A percentile compares a stretch with the other conserved stretches of the same genome.
These are phyloP conservation scores for Lipophrys pholis DNA, from an alignment of 2,113 vertebrate species.

Conservation along the genomic window DNA sequence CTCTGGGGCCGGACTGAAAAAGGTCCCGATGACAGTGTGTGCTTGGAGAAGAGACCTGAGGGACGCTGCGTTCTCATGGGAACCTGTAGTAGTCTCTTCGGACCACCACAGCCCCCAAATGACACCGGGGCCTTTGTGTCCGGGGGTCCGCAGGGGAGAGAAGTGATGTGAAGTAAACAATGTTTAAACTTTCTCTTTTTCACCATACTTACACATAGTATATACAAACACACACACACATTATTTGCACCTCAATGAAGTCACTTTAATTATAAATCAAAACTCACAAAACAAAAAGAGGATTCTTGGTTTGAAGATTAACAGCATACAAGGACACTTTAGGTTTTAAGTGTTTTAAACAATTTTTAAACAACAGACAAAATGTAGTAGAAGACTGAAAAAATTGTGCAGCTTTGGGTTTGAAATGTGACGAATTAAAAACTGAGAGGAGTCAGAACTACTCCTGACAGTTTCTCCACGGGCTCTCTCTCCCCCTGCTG, in stretches of 20 bases:
- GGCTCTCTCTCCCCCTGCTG: slow-evolving; percentile 51
- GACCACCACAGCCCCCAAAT: neutral
- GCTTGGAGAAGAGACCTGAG: slow-evolving; percentile 44
- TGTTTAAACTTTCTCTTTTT: no score
- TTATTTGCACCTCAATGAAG: no score
- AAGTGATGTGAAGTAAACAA: no score
- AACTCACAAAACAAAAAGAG: no score
- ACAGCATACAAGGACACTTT: no score
- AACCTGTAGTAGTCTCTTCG: slow-evolving; percentile 32
- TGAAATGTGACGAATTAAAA: slow-evolving; percentile 1
- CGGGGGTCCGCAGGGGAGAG: no score
- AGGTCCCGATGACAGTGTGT: slow-evolving; percentile 59
- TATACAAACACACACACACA: no score
- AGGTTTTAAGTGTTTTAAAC: no score
- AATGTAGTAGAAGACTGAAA: slow-evolving; percentile 3
- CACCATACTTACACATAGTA: no score
- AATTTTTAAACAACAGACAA: neutral
- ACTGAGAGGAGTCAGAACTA: neutral
- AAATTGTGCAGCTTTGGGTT: neutral
- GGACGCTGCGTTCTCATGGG: slow-evolving; percentile 54
- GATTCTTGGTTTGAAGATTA: no score
- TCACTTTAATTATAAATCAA: no score
- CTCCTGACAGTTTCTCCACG: neutral
- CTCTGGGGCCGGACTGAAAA: slow-evolving; percentile 47
- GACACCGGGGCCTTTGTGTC: no score